Evolutionary conservation across 2,888 invertebrate species (phyloP), one percentile per base, ranked within the genome.

Genomic region (Loripinus fragilis): DNA sequence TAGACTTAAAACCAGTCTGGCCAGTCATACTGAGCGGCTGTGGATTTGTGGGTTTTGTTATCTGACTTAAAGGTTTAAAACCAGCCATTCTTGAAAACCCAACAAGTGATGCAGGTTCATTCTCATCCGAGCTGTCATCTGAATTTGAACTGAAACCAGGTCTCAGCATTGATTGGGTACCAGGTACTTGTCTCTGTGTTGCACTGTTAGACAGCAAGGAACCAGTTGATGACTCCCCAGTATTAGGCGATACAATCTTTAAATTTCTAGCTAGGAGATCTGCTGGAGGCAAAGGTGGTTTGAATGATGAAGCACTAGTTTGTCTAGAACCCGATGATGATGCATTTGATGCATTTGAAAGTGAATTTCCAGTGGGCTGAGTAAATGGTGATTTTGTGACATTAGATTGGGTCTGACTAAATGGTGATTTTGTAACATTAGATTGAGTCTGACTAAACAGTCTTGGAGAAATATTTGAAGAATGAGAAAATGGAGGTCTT

Each of bases 231-330:
- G 48, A 48, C 28, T 23, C 38, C n/a, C 10, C 20, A 23, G 25
- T 20, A 12, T 28, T 35, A 42, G 30, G 48, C 23, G 79, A 76
- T 41, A 75, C 77, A 30, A 75, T 80, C 33, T 74, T 76, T 38
- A 81, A 69, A 23, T 33, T 45, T 65, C 68, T 77, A 2, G 74
- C 69, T 23, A 84, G 23, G 38, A 81, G 75, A n/a, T 81, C 84
- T 48, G 78, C 66, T 17, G 84, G 81, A 30, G 77, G 76, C 2
- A 75, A 68, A 12, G 84, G 84, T 38, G 74, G 77, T n/a, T 71
- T 69, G 45, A 76, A 76, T 17, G n/a, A 71, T 23, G 71, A 66
- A 41, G 65, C 74, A 74, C 72, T 70, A 17, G 52, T 25, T 52
- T 52, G 23, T n/a, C 52, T 25, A 52, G 52, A 8, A 52, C 52